Percentiles rank a stretch among this genome's conserved stretches.
Conservation (phyloP, 2,797 vertebrate genomes). For the Heteromormyrus szaboi region DNA sequence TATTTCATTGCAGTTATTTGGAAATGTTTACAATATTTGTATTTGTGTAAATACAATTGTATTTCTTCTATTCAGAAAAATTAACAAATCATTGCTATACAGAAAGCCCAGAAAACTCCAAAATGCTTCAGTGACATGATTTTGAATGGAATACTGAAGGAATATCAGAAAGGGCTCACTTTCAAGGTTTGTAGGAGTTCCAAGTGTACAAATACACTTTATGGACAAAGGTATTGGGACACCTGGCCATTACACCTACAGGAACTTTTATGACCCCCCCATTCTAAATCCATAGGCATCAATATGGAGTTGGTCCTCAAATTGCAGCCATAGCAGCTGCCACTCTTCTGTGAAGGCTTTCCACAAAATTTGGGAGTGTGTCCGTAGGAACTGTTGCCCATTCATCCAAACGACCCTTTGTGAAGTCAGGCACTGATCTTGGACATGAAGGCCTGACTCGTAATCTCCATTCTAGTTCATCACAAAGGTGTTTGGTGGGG, state of each 20-base stretch:
- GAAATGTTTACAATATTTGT: background rate
- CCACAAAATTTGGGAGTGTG: background rate
- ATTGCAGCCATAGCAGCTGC: background rate
- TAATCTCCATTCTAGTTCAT: background rate
- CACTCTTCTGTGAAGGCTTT: background rate
- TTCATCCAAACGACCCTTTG: background rate
- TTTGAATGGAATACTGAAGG: background rate
- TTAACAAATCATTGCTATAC: background rate
- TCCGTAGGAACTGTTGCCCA: background rate
- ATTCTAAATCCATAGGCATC: background rate
- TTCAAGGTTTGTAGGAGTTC: background rate
- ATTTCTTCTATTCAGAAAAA: background rate
- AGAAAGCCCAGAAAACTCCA: background rate
- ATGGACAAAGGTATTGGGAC: background rate
- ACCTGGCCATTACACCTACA: background rate
- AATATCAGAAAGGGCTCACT: background rate
- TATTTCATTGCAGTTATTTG: background rate
- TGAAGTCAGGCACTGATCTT: background rate
- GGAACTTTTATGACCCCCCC: background rate
- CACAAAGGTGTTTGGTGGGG: background rate
- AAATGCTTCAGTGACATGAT: background rate
- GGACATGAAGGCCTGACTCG: background rate
- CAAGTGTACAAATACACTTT: background rate
- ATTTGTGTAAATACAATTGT: background rate
- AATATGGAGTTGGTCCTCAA: background rate